Base-by-base conservation (phyloP, 1,140 invertebrate species). In the Drosophila lowei region DNA sequence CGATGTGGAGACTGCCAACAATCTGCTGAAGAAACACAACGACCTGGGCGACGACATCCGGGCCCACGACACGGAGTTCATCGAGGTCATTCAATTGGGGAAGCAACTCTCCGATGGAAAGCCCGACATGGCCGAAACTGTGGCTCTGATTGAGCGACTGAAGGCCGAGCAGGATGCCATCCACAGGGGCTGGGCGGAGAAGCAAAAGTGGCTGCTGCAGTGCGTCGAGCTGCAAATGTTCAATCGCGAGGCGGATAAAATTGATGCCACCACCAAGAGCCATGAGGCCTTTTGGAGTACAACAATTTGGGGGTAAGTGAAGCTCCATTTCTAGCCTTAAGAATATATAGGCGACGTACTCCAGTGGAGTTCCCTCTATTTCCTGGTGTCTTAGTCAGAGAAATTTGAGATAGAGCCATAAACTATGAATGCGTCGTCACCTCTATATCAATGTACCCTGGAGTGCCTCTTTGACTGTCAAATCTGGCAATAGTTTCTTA, bases 211-310 rank as follows among this genome's bases (percentile, higher is more conserved):
- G 94, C 92, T 98, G 30, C 93, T 95, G 67, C 97, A 98, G 89
- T 96, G 96, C 71, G 92, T 97, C 15, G 96, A 98, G 79, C 92
- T 98, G 52, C 96, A 97, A 92, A 94, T 96, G 63, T 99, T 99
- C 92, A 99, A 98, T 91, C 94, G 97, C 55, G 98, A 99, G 92
- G 98, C 98, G 0, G 98, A 99, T 92, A 97, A 98, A 90, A 98
- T 99, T 65, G 98, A 99, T 92, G 97, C 98, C 0, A 96, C 97
- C 4, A 98, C 97, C 41, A 97, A 97, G 54, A 96, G 97, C 42
- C 98, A 99, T 90, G 96, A 98, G 90, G 96, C 97, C 0, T 99
- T 98, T 92, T 99, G 9, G 97, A 99, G 73, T 97, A 96, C 92
- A 94, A 94, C 8, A 95, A 98, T 78, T 93, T 97, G 43, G 98